These are phyloP conservation scores for Esox lucius DNA, from an alignment of 2,797 vertebrate genomes.

Conservation along the genomic window DNA sequence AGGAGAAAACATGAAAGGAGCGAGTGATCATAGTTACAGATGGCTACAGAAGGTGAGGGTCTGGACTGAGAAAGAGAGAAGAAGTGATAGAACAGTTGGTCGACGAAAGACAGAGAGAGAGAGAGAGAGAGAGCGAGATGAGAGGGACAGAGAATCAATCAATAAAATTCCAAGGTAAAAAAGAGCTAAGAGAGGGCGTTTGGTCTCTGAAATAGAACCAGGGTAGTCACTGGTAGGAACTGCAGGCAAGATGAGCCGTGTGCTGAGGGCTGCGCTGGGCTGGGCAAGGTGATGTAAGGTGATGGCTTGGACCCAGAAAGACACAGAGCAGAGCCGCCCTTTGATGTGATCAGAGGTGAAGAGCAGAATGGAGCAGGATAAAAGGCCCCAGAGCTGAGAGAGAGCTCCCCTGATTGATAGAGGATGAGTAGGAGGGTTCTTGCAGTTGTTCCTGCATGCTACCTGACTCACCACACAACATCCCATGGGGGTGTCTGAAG, in stretches of 20 bases:
- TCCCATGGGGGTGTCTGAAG: neutral
- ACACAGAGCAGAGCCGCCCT: neutral
- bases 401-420: neutral
- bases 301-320: neutral
- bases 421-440: neutral
- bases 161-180: neutral
- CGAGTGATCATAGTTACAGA: neutral
- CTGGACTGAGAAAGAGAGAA: neutral
- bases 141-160: neutral
- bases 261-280: neutral
- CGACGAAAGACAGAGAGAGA: neutral
- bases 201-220: neutral
- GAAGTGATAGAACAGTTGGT: neutral
- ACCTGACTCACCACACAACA: neutral
- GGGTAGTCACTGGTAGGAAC: neutral
- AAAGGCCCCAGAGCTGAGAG: conserved; percentile 3
- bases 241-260: neutral
- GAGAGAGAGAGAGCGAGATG: conserved; percentile 1
- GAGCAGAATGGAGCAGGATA: neutral
- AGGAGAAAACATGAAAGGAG: neutral
- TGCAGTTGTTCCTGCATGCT: neutral
- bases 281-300: neutral
- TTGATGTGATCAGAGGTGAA: conserved; percentile 6
- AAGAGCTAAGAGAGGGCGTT: neutral
- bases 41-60: neutral